These are phyloP conservation scores for Nomada ruficornis DNA, from an alignment of 2,888 invertebrate species.

Conservation along the genomic window DNA sequence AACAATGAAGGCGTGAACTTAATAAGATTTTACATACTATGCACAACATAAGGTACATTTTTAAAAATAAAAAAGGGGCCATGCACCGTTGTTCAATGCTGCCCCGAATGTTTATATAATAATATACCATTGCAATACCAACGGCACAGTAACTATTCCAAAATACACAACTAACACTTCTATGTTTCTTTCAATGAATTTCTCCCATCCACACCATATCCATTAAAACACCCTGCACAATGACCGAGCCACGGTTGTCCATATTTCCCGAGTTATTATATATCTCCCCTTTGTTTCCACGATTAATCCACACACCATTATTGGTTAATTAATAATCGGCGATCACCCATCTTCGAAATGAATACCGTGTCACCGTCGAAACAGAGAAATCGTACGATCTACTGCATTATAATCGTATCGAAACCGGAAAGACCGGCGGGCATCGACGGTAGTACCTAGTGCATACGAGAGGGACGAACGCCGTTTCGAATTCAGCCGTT, in stretches of 20 bases:
- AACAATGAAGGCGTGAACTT: too few species aligned
- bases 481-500: background rate
- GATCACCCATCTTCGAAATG: conserved; percentile 18
- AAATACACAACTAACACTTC: too few species aligned
- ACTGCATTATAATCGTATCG: conserved; percentile 23
- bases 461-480: background rate
- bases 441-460: background rate
- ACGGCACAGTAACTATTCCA: too few species aligned
- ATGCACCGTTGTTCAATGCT: too few species aligned
- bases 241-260: background rate
- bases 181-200: too few species aligned
- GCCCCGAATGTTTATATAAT: too few species aligned
- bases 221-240: background rate
- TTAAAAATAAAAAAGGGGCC: too few species aligned
- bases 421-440: conserved; percentile 24
- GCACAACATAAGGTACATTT: too few species aligned
- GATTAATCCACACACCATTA: background rate
- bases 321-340: conserved; percentile 28
- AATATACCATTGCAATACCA: too few species aligned
- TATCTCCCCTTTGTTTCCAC: background rate
- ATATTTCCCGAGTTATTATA: conserved; percentile 16
- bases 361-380: conserved; percentile 13
- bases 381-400: conserved; percentile 20
- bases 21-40: too few species aligned
- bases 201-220: background rate